These are phyloP conservation scores for Pantherophis vulpinus DNA, from an alignment of 2,797 vertebrate species.

Conservation along the genomic window DNA sequence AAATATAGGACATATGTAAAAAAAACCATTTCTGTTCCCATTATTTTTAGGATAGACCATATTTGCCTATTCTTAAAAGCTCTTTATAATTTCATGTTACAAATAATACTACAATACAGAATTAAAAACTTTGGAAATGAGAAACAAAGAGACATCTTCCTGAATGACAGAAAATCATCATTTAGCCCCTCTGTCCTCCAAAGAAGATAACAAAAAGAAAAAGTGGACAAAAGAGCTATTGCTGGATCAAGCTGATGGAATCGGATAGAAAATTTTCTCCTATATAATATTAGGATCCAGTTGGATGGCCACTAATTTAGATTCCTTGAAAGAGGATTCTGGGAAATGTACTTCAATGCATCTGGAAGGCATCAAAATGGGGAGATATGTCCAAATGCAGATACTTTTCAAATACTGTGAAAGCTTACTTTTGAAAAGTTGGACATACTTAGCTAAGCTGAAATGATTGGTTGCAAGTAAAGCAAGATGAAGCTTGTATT, in stretches of 20 bases:
- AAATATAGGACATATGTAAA: not conserved
- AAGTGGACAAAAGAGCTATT: not conserved
- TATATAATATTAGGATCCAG: not conserved
- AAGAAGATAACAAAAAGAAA: not conserved
- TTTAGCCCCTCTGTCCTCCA: not conserved
- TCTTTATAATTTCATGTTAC: not conserved
- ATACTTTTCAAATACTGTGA: not conserved
- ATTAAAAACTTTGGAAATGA: not conserved
- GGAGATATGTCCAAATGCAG: not conserved
- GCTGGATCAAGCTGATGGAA: not conserved
- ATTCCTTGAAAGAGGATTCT: not conserved
- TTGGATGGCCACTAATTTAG: not conserved
- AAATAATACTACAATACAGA: not conserved
- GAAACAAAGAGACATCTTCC: not conserved
- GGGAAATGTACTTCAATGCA: not conserved
- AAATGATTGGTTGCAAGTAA: not conserved
- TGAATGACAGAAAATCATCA: not conserved
- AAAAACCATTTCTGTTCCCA: not conserved
- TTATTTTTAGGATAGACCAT: not conserved
- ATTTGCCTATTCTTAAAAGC: not conserved
- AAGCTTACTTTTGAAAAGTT: not conserved
- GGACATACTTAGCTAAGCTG: not conserved
- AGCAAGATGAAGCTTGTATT: not conserved
- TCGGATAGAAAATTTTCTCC: not conserved
- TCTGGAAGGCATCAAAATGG: not conserved